phyloP scores from a whole-genome alignment of 2,888 invertebrate genomes.

The Euphydryas editha region DNA sequence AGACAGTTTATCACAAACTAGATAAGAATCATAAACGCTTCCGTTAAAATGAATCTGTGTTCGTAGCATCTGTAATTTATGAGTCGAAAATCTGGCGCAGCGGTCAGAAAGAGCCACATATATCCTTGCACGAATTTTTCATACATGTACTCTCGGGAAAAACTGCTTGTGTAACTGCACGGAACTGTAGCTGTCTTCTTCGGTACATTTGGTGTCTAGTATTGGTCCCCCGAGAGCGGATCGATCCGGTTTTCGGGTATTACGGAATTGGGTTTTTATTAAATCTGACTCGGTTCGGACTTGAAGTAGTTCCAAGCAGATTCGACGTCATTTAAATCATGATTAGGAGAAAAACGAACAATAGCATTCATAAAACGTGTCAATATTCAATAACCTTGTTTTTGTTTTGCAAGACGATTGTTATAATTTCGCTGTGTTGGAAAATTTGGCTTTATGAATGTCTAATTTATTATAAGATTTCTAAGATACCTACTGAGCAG shows the following conservation, averaged over 20 bases:
- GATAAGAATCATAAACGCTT: slow-evolving; percentile 9
- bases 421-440: background rate
- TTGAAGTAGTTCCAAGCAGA: slow-evolving; percentile 42
- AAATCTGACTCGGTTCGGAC: slow-evolving; percentile 44
- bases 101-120: slow-evolving; percentile 32
- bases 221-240: slow-evolving; percentile 35
- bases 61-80: slow-evolving; percentile 53
- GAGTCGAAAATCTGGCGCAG: slow-evolving; percentile 51
- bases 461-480: too few relatives aligned
- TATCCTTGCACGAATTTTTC: slow-evolving; percentile 23
- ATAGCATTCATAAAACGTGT: slow-evolving; percentile 15
- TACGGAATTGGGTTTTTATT: slow-evolving; percentile 48
- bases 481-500: too few relatives aligned
- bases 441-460: background rate
- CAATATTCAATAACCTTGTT: slow-evolving; percentile 17
- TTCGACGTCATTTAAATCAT: slow-evolving; percentile 23
- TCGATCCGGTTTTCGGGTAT: slow-evolving; percentile 40
- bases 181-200: slow-evolving; percentile 24
- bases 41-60: slow-evolving; percentile 39
- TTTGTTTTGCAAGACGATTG: slow-evolving; percentile 15
- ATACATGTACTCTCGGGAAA: slow-evolving; percentile 15
- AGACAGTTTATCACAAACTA: background rate
- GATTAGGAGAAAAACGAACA: slow-evolving; percentile 17
- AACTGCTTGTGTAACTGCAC: slow-evolving; percentile 16
- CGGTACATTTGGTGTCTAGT: slow-evolving; percentile 30